Evolutionary conservation across 1,140 invertebrate genomes (phyloP), one percentile per base, ranked within the genome.

Genomic region (Drosophila sproati): DNA sequence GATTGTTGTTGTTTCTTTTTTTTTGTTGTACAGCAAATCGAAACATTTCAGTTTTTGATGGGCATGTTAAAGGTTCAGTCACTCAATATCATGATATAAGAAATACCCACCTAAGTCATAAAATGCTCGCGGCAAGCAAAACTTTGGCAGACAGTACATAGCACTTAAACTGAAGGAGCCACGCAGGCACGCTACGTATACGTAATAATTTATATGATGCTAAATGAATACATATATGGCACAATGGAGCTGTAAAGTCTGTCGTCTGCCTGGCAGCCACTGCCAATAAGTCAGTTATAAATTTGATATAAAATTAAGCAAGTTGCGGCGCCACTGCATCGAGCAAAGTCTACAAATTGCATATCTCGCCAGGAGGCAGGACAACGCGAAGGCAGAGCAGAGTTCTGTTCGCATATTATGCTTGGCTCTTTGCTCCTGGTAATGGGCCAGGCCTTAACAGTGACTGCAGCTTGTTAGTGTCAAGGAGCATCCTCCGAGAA

Each of bases 221-320:
- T 20, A 20, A 20, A 20, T 20, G 20, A 20, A 20, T 67, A 31
- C 5, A 32, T 51, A 31, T 28, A 47, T 43, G 39, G 12, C 37
- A 31, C 35, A 43, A 37, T 69, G 20, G 20, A 51, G 35, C 32
- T 31, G 51, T 28, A 10, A 32, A 45, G 60, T 51, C 47, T 47
- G 59, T 62, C 39, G 59, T 29, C 73, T 75, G 85, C 85, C 82
- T 77, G 82, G 81, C 79, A 69, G 80, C 73, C 85, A 88, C 85
- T 88, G 83, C 83, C 83, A 88, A 88, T 88, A 88, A 88, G 83
- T 88, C 83, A 83, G 83, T 88, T 89, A 88, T 88, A 88, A 88
- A 88, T 88, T 88, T 88, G 85, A 88, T 88, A 82, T 89, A 80
- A 83, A 88, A 88, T 88, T 88, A 88, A 88, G 85, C 85, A 88